phyloP scores from a whole-genome alignment of 2,797 vertebrate genomes.

The Catostomus latipinnis region DNA sequence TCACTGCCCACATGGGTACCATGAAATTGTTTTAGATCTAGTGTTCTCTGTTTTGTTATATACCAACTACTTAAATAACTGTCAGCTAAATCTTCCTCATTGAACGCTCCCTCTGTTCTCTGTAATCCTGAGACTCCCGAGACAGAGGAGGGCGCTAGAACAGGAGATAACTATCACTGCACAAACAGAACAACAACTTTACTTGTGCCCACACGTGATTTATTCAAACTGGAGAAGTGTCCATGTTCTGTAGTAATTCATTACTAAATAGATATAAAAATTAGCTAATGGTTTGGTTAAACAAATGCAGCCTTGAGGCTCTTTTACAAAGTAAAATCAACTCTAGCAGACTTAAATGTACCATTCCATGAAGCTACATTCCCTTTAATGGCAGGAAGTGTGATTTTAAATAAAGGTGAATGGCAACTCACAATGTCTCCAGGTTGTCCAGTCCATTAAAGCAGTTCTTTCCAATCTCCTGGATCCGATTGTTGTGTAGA shows the following conservation, averaged over 20 bases:
- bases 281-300: neutral
- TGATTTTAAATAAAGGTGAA: constrained; percentile 9
- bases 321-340: constrained; percentile 3
- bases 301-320: neutral
- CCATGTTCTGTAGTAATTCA: constrained; percentile 10
- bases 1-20: neutral
- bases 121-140: neutral
- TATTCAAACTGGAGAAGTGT: neutral
- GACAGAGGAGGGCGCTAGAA: constrained; percentile 51
- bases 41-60: neutral
- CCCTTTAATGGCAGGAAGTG: constrained; percentile 9
- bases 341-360: neutral
- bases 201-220: neutral
- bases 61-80: neutral
- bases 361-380: neutral
- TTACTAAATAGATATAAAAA: neutral
- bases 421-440: constrained; percentile 92
- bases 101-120: neutral
- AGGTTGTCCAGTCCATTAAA: constrained; percentile 93
- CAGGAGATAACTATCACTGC: constrained; percentile 1
- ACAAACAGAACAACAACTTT: neutral
- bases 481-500: constrained; percentile 98
- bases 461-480: constrained; percentile 86
- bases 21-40: neutral
- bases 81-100: neutral